These are phyloP conservation scores for Heteromyza rotundicornis DNA, from an alignment of 2,888 invertebrate genomes.

Conservation along the genomic window DNA sequence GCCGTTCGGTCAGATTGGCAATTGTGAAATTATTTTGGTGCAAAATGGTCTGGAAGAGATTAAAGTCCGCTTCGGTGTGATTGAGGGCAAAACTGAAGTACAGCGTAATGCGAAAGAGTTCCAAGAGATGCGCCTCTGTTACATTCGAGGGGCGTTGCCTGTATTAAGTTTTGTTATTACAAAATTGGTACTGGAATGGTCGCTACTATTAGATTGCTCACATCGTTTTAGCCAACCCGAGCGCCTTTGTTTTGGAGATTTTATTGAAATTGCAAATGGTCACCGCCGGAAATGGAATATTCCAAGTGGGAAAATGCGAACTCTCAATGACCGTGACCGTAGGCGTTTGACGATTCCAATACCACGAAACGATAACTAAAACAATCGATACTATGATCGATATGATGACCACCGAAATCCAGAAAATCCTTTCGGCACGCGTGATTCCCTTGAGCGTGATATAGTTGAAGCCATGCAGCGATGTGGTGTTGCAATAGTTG, in stretches of 20 bases:
- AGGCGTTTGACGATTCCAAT: slow-evolving; percentile 68
- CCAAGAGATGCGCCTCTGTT: slow-evolving; percentile 42
- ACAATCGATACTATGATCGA: slow-evolving; percentile 66
- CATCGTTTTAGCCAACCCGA: slow-evolving; percentile 59
- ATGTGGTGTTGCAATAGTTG: slow-evolving; percentile 73
- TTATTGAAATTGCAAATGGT: slow-evolving; percentile 68
- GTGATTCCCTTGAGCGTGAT: slow-evolving; percentile 69
- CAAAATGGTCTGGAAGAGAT: slow-evolving; percentile 43
- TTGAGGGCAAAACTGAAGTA: slow-evolving; percentile 43
- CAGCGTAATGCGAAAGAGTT: slow-evolving; percentile 49
- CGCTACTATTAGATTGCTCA: slow-evolving; percentile 49
- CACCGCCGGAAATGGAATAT: slow-evolving; percentile 67
- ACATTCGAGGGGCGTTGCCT: slow-evolving; percentile 56
- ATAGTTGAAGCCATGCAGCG: slow-evolving; percentile 75
- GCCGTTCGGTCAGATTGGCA: slow-evolving; percentile 34
- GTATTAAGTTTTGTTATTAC: background rate
- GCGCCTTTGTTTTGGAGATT: slow-evolving; percentile 62
- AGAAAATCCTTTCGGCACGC: slow-evolving; percentile 65
- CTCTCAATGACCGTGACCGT: slow-evolving; percentile 69
- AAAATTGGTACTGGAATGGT: background rate
- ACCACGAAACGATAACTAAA: slow-evolving; percentile 69
- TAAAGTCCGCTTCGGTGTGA: slow-evolving; percentile 40
- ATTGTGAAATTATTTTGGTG: slow-evolving; percentile 49
- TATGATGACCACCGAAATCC: slow-evolving; percentile 67
- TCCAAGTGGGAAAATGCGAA: slow-evolving; percentile 67